Evolutionary conservation across 1,140 invertebrate species (phyloP), one percentile per base, ranked within the genome.

Genomic region (Fopius arisanus): DNA sequence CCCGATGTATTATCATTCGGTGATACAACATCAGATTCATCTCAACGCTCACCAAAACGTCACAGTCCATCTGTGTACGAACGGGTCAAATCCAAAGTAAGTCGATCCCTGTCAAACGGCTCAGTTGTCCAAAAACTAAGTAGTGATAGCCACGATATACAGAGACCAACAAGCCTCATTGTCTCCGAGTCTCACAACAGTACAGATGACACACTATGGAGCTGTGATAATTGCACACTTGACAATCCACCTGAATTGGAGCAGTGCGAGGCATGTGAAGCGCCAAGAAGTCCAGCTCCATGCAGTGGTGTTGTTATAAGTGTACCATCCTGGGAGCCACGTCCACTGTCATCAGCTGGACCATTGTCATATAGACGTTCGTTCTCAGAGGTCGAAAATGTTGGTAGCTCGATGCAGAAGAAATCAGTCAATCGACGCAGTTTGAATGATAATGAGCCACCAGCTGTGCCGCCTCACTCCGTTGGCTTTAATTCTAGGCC

Each of bases 241-340:
- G 87, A 90, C 54, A 92, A 92, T 81, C 74, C 83, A 29, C 80
- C 84, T 12, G 82, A 85, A 51, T 79, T 86, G 62, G 87, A 88
- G 31, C 85, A 90, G 23, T 93, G 92, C 81, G 91, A 92, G 70
- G 90, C 91, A 0, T 93, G 92, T 77, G 91, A 92, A 77, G 88
- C 91, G 0, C 91, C 91, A 12, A 86, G 89, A 66, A 89, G 88
- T 75, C 85, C 88, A 7, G 88, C 83, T 7, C 86, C 87, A 0
- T 87, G 88, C 28, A 88, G 88, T 65, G 88, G 88, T 14, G 88
- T 89, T n/a, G 88, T 89, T 14, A 90, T 90, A 33, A 88, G 87
- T 12, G 88, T 89, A 43, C 88, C 89, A 4, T 85, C 88, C 5
- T 89, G 89, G 88, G 87, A 88, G 66, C 83, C 86, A 0, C 80